phyloP scores from a whole-genome alignment of 2,888 invertebrate genomes.

The Phania funesta region DNA sequence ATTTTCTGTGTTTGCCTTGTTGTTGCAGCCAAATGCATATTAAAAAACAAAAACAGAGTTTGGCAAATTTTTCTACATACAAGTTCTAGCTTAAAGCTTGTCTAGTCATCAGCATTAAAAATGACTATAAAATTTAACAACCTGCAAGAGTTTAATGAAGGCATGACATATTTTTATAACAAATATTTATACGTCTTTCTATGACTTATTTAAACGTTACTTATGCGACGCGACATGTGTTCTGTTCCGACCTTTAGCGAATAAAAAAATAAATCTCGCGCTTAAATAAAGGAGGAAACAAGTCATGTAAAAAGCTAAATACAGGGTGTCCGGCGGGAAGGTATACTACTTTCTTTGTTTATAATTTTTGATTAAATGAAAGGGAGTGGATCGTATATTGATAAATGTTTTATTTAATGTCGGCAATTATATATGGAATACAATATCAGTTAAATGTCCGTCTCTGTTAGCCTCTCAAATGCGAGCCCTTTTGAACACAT shows the following conservation, averaged over 20 bases:
- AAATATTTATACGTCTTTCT: background rate
- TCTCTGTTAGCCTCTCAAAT: no score
- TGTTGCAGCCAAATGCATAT: conserved; percentile 22
- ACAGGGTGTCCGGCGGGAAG: no score
- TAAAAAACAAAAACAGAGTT: background rate
- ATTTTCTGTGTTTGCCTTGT: background rate
- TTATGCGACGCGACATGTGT: conserved; percentile 46
- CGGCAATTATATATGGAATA: no score
- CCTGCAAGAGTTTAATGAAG: background rate
- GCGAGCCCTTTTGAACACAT: no score
- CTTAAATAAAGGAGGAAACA: conserved; percentile 12
- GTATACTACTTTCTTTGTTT: no score
- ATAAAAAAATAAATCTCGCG: background rate
- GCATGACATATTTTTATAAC: background rate
- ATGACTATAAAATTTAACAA: conserved; percentile 6
- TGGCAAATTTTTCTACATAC: background rate
- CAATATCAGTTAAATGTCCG: no score
- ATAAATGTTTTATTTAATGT: no score
- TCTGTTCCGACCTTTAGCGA: conserved; percentile 1
- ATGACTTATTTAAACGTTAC: conserved; percentile 37
- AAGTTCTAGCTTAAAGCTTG: background rate
- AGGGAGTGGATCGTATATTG: no score
- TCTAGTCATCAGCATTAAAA: conserved; percentile 29
- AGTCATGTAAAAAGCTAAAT: conserved; percentile 8
- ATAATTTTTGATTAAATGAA: no score